Evolutionary conservation across 2,797 vertebrate genomes (phyloP).

Genomic region (Coracias cyanogaster): DNA sequence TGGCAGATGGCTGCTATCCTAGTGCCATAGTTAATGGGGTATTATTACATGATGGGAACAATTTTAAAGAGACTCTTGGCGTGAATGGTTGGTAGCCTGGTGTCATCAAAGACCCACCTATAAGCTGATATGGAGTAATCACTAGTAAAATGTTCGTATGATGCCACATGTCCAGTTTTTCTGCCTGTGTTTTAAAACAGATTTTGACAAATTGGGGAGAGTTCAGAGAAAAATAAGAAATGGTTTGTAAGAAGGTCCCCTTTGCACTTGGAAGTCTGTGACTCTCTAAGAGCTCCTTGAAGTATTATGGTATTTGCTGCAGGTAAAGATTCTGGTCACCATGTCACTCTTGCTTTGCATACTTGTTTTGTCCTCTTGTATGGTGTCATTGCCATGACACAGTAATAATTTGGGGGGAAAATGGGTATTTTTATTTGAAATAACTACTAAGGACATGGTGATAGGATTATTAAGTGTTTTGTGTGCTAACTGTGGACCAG

Average conservation of each 20-base stretch:
- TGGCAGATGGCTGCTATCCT: neutral
- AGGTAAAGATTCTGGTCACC: neutral
- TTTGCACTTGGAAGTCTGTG: neutral
- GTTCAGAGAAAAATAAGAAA: conserved; percentile 7
- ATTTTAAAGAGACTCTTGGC: neutral
- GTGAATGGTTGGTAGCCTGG: neutral
- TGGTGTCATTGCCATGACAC: neutral
- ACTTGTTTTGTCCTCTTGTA: neutral
- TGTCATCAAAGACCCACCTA: neutral
- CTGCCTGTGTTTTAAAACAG: conserved; percentile 26
- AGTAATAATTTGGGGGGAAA: neutral
- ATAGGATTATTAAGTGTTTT: neutral
- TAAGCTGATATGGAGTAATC: neutral
- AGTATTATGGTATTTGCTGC: neutral
- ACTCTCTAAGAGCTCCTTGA: neutral
- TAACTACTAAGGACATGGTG: neutral
- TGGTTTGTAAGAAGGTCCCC: neutral
- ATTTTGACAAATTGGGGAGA: neutral
- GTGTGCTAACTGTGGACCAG: neutral
- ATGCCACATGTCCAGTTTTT: neutral
- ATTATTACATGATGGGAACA: neutral
- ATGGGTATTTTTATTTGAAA: neutral
- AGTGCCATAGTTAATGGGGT: neutral
- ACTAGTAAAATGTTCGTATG: neutral
- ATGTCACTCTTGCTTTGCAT: neutral